Percentiles rank a stretch among this genome's conserved stretches.
phyloP scores from a whole-genome alignment of 1,140 invertebrate species.

The Drosophila varians region DNA sequence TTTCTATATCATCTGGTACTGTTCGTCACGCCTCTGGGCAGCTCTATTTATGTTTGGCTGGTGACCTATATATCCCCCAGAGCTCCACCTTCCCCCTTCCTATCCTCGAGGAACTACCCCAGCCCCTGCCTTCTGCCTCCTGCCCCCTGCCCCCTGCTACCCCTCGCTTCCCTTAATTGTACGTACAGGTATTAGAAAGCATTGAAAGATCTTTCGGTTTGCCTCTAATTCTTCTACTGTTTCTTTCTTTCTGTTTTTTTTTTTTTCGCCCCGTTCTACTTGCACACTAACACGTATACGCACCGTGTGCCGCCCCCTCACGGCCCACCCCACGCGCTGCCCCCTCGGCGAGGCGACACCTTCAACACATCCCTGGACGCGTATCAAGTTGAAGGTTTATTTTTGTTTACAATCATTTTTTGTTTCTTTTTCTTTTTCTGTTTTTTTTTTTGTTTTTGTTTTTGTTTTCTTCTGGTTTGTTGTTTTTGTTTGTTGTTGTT shows the following conservation, averaged over 20 bases:
- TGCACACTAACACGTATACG: neutral
- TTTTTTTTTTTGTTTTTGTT: constrained; percentile 10
- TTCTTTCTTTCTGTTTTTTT: neutral
- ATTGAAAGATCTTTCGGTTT: constrained; percentile 35
- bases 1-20: too few relatives aligned
- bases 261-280: neutral
- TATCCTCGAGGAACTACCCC: neutral
- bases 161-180: constrained; percentile 16
- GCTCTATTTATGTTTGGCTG: constrained; percentile 60
- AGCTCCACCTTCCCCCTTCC: neutral
- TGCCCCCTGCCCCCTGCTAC: neutral
- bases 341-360: constrained; percentile 46
- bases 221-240: neutral
- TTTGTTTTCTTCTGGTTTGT: neutral
- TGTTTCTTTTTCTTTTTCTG: neutral
- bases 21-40: neutral
- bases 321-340: neutral
- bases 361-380: constrained; percentile 82
- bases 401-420: constrained; percentile 80
- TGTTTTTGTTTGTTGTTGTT: constrained; percentile 10
- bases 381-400: constrained; percentile 83
- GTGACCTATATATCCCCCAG: constrained; percentile 53
- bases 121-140: too few relatives aligned
- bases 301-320: neutral
- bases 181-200: constrained; percentile 45